A percentile compares a stretch with the other conserved stretches of the same genome.
These are phyloP conservation scores for Poliocrania exsul DNA, from an alignment of 2,797 vertebrate genomes.

Conservation along the genomic window DNA sequence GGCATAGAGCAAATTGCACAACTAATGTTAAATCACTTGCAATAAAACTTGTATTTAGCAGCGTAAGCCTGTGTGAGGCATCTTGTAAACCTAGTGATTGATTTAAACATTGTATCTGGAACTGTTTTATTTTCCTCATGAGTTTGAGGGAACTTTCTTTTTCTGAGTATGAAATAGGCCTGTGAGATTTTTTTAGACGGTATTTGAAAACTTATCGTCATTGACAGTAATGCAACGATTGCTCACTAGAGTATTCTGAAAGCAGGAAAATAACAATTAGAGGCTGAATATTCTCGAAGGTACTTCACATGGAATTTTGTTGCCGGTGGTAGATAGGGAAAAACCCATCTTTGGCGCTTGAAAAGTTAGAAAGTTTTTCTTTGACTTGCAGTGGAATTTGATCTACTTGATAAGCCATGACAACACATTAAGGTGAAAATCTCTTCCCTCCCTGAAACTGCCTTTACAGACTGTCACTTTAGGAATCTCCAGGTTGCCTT, in stretches of 20 bases:
- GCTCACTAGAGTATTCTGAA: slow-evolving; percentile 7
- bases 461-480: not conserved
- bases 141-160: not conserved
- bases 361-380: not conserved
- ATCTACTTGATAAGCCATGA: not conserved
- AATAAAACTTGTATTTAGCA: not conserved
- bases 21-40: not conserved
- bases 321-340: not conserved
- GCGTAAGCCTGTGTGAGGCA: not conserved
- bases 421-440: not conserved
- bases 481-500: not conserved
- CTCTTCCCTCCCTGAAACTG: not conserved
- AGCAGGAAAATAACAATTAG: slow-evolving; percentile 32
- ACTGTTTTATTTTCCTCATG: not conserved
- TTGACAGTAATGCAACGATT: slow-evolving; percentile 16
- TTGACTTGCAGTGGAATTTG: not conserved
- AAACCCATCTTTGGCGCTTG: not conserved
- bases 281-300: not conserved
- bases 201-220: slow-evolving; percentile 4
- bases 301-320: slow-evolving; percentile 9
- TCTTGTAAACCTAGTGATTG: not conserved
- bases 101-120: not conserved
- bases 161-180: not conserved
- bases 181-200: not conserved
- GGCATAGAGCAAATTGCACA: not conserved